Conservation (phyloP, 1,140 invertebrate genomes). For the Drosophila ficusphila region DNA sequence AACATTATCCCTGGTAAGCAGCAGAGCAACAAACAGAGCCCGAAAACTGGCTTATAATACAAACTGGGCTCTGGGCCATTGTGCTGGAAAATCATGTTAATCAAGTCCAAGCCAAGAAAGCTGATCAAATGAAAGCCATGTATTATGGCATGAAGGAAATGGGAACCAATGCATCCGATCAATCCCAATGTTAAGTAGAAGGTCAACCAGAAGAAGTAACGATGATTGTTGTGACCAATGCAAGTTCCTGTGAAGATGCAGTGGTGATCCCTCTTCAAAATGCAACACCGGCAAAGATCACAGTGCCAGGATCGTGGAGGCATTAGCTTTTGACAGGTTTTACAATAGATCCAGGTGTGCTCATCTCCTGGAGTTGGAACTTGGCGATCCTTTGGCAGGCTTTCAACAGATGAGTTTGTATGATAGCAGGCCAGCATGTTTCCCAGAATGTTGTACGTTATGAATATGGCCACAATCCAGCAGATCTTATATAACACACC, state of each 20-base stretch:
- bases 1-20: slow-evolving; percentile 1
- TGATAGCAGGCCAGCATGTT: slow-evolving; percentile 31
- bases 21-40: neutral
- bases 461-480: slow-evolving; percentile 11
- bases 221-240: slow-evolving; percentile 94
- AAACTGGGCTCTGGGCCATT: too few species aligned
- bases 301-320: slow-evolving; percentile 97
- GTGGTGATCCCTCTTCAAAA: slow-evolving; percentile 97
- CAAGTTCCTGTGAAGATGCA: slow-evolving; percentile 95
- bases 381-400: slow-evolving; percentile 1
- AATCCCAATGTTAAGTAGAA: slow-evolving; percentile 90
- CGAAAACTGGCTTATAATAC: too few species aligned
- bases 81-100: too few species aligned
- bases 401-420: slow-evolving; percentile 22
- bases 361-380: slow-evolving; percentile 13
- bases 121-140: neutral
- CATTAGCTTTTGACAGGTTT: slow-evolving; percentile 89
- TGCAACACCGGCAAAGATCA: slow-evolving; percentile 90
- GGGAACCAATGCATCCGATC: slow-evolving; percentile 88
- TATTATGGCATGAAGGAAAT: slow-evolving; percentile 87
- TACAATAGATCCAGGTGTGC: slow-evolving; percentile 89
- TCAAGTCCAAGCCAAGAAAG: neutral
- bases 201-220: slow-evolving; percentile 94
- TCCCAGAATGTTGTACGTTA: slow-evolving; percentile 38
- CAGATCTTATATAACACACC: slow-evolving; percentile 17